These are phyloP conservation scores for Drosophila ambigua DNA, from an alignment of 1,140 invertebrate genomes.

Conservation along the genomic window DNA sequence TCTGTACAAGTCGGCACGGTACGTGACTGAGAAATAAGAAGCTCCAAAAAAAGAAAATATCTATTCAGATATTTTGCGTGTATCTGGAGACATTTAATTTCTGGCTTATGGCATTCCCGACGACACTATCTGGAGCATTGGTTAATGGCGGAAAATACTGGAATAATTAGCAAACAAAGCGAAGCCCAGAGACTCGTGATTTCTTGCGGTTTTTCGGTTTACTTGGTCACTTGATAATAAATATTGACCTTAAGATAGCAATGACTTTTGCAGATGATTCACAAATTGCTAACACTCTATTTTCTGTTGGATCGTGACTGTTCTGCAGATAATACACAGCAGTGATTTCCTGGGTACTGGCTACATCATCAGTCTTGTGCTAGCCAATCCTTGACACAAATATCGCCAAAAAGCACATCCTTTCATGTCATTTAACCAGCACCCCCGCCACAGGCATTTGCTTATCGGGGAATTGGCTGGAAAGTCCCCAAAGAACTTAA, in stretches of 20 bases:
- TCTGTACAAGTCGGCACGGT: conserved; percentile 25
- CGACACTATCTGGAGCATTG: not conserved
- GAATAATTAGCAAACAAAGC: conserved; percentile 31
- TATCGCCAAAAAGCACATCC: conserved; percentile 11
- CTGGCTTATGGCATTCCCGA: not conserved
- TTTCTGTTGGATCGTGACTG: not conserved
- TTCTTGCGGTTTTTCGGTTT: not conserved
- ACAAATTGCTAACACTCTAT: not conserved
- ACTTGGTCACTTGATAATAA: conserved; percentile 19
- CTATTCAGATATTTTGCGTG: conserved; percentile 41
- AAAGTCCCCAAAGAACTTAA: conserved; percentile 7
- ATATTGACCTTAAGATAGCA: conserved; percentile 17
- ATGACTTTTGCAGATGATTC: conserved; percentile 6
- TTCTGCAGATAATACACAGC: too few species aligned
- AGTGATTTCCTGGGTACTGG: too few species aligned
- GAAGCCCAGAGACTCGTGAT: conserved; percentile 26
- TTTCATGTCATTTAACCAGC: not conserved
- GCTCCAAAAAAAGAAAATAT: conserved; percentile 29
- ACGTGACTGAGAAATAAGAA: conserved; percentile 44
- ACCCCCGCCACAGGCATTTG: not conserved
- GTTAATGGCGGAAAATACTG: conserved; percentile 6
- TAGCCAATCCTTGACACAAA: not conserved
- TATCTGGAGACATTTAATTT: conserved; percentile 22
- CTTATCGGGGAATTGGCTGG: conserved; percentile 23
- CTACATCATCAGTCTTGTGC: too few species aligned